These are phyloP conservation scores for Prenolepis imparis DNA, from an alignment of 2,888 invertebrate genomes.

Conservation along the genomic window DNA sequence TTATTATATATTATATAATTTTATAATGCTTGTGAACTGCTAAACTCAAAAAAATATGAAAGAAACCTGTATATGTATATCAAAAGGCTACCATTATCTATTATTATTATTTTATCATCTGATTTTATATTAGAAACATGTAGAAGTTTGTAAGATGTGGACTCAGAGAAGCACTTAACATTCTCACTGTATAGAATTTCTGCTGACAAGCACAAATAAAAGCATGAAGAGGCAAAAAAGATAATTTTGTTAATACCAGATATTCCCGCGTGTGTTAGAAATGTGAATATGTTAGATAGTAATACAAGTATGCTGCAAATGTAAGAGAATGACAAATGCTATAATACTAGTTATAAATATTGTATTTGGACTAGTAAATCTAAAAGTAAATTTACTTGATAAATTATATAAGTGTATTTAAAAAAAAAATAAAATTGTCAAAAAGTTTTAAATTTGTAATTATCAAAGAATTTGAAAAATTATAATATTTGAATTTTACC, in stretches of 20 bases:
- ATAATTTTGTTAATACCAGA: slow-evolving; percentile 81
- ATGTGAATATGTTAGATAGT: slow-evolving; percentile 70
- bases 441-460: slow-evolving; percentile 3
- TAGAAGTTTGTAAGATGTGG: slow-evolving; percentile 11
- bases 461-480: slow-evolving; percentile 1
- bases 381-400: slow-evolving; percentile 45
- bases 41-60: neutral
- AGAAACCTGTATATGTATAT: neutral
- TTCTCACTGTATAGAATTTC: slow-evolving; percentile 51
- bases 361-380: slow-evolving; percentile 46
- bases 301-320: slow-evolving; percentile 64
- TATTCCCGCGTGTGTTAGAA: slow-evolving; percentile 82
- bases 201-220: slow-evolving; percentile 46
- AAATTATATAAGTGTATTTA: slow-evolving; percentile 54
- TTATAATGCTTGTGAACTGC: neutral
- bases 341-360: slow-evolving; percentile 68
- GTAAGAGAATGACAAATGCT: slow-evolving; percentile 63
- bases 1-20: slow-evolving; percentile 25
- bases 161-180: slow-evolving; percentile 42
- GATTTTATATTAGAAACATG: slow-evolving; percentile 1
- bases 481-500: slow-evolving; percentile 18
- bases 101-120: slow-evolving; percentile 15
- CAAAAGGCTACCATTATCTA: neutral
- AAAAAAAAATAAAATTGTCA: slow-evolving; percentile 17
- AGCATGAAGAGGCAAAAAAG: slow-evolving; percentile 43